Evolutionary conservation across 2,113 vertebrate genomes (phyloP).

Genomic region (Antigone vipio): DNA sequence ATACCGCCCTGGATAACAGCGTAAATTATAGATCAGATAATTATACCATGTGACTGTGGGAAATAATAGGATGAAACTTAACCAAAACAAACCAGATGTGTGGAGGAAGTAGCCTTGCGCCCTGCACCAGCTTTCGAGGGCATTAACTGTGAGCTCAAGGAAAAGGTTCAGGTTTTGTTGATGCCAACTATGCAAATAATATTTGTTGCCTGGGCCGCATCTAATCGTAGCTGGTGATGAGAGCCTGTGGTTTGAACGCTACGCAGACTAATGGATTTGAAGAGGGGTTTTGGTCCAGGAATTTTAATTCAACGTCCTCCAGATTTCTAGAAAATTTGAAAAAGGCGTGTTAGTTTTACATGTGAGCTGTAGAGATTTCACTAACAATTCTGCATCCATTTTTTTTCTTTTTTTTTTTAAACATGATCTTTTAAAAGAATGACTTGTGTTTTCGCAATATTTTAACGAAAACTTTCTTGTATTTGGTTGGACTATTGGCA

Average conservation of each 20-base stretch:
- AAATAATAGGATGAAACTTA: neutral
- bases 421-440: neutral
- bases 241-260: neutral
- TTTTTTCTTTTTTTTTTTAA: neutral
- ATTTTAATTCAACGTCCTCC: neutral
- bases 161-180: neutral
- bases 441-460: neutral
- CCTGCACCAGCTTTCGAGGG: neutral
- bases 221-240: neutral
- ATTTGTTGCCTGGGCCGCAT: neutral
- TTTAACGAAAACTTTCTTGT: neutral
- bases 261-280: neutral
- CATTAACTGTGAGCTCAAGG: neutral
- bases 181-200: neutral
- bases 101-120: neutral
- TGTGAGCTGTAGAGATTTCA: neutral
- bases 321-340: neutral
- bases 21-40: conserved; percentile 30
- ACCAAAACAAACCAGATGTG: conserved; percentile 3
- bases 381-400: neutral
- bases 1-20: neutral
- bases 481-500: neutral
- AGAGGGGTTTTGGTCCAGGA: neutral
- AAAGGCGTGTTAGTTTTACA: neutral
- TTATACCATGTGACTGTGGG: neutral